Base-by-base conservation (phyloP, 1,140 invertebrate genomes). In the Tetramorium simillimum region DNA sequence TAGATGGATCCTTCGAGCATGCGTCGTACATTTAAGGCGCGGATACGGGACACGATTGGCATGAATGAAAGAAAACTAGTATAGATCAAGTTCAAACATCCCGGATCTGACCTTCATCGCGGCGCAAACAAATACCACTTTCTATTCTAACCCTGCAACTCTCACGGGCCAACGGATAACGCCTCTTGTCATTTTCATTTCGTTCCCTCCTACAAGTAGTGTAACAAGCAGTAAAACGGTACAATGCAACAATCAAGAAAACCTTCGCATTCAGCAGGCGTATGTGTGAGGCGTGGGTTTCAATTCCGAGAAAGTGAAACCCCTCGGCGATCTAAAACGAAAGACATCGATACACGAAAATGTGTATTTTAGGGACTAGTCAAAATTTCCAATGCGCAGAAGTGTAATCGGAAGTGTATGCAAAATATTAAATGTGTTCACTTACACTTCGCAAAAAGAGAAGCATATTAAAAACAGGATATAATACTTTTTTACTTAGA, bases 101-200 rank as follows among this genome's bases (percentile, higher is more conserved):
- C 94, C 92, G 94, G 93, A 94, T 94, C 90, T 92, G 92, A 94
- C 93, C 93, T 94, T 94, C 93, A 91, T 92, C 87, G 90, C 18
- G 63, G 78, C 89, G 56, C 81, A 69, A 65, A 81, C 78, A 87
- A 60, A 86, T 88, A 93, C 89, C 94, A 94, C 94, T 94, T 94
- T 94, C 94, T 94, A 94, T 90, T 94, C 91, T 93, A 93, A 94
- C 93, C 93, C 92, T 89, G 81, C 73, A 86, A 85, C 87, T 91
- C 88, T 91, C 88, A 86, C 88, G 77, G 65, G 10, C 51, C 62
- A 60, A n/a, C 69, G 69, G 62, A 89, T 75, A 63, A 88, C 70
- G 49, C 53, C 58, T 87, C 92, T 93, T 92, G 89, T 93, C 92
- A 90, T 93, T 93, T 93, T 93, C 93, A 85, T 93, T 93, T 91